Evolutionary conservation across 2,888 invertebrate species (phyloP).

Genomic region (Podotricha telesiphe): DNA sequence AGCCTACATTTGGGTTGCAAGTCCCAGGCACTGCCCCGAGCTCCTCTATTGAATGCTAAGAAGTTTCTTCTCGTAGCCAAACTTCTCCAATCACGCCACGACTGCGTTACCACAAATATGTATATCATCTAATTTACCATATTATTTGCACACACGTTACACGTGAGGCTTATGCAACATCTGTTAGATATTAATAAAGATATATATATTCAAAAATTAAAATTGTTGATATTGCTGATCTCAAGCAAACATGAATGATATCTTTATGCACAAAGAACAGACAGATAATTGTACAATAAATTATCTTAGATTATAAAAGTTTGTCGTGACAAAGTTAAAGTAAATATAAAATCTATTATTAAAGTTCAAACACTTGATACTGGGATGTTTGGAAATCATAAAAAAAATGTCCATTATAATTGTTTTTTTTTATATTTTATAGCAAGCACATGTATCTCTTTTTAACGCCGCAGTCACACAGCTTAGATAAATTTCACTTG

Average conservation of each 20-base stretch:
- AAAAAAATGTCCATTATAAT: too few relatives aligned
- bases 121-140: neutral
- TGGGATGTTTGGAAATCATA: conserved; percentile 19
- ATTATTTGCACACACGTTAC: neutral
- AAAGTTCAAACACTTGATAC: conserved; percentile 8
- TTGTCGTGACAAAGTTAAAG: conserved; percentile 1
- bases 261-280: neutral
- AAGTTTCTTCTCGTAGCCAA: too few relatives aligned
- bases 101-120: neutral
- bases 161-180: conserved; percentile 6
- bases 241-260: neutral
- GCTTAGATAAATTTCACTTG: too few relatives aligned
- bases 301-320: conserved; percentile 10
- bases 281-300: conserved; percentile 15
- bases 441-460: too few relatives aligned
- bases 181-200: neutral
- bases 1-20: too few relatives aligned
- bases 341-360: conserved; percentile 13
- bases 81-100: too few relatives aligned
- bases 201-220: neutral
- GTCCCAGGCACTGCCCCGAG: too few relatives aligned
- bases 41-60: too few relatives aligned
- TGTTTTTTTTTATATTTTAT: too few relatives aligned
- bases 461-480: too few relatives aligned
- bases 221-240: neutral